Evolutionary conservation across 2,888 invertebrate genomes (phyloP).

Genomic region (Tetranychus truncatus): DNA sequence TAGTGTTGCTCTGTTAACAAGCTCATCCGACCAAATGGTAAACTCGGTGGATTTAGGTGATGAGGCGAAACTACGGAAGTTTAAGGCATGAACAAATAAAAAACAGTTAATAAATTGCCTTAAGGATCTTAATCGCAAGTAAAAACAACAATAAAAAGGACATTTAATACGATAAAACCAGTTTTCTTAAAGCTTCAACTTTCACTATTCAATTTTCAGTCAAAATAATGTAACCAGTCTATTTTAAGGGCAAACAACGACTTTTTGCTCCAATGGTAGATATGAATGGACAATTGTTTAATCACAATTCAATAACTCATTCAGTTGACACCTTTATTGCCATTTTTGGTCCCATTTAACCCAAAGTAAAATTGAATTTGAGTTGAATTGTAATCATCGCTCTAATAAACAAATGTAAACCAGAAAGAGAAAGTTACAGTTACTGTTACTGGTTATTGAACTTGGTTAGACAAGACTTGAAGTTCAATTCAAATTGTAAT

Average conservation of each 20-base stretch:
- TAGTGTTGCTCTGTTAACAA: no score
- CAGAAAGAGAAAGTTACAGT: neutral
- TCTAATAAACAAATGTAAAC: neutral
- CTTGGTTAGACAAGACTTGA: neutral
- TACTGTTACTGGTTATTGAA: neutral
- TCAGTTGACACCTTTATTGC: no score
- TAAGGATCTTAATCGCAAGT: neutral
- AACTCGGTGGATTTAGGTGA: no score
- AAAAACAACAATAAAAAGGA: neutral
- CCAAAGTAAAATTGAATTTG: neutral
- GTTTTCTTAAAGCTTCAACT: neutral
- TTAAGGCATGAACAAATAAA: no score
- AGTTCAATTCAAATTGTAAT: neutral
- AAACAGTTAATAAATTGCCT: neutral
- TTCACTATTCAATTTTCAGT: neutral
- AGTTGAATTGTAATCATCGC: neutral
- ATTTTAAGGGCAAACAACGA: no score
- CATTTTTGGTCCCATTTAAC: no score
- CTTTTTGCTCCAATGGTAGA: neutral
- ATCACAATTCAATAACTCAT: no score
- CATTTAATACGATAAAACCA: neutral
- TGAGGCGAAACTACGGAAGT: no score
- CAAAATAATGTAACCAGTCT: no score
- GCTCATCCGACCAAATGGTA: no score
- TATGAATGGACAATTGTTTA: neutral